Evolutionary conservation across 2,888 invertebrate species (phyloP), one percentile per base, ranked within the genome.

Genomic region (Drosophila picticornis): DNA sequence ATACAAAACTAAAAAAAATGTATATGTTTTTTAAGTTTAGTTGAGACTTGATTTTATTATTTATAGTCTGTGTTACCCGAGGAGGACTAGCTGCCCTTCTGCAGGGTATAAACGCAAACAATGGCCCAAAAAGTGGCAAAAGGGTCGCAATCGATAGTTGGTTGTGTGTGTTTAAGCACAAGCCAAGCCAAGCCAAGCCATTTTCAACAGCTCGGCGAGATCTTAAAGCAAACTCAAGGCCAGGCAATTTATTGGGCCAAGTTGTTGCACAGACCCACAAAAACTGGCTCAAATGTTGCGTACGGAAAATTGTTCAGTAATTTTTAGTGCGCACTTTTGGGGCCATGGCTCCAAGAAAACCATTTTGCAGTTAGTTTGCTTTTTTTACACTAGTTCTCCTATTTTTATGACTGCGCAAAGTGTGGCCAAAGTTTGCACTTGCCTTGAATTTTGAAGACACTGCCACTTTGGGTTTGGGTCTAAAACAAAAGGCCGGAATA

Each of bases 291-390:
- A 80, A 84, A 82, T 77, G 77, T 80, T 80, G 79, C 76, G 79
- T 79, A 83, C 77, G 64, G 72, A 84, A 77, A 85, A 25, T 9
- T 25, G 25, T 85, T 75, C 74, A 75, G 76, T 79, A 84, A 85
- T 81, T 85, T 84, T 84, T 76, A 73, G 75, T 73, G 76, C 70
- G 66, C 84, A 84, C 25, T 46, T 76, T 80, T 67, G 72, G 83
- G 83, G 72, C 68, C 83, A 79, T n/a, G 67, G 61, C 13, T 22
- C 34, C 40, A 6, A 57, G 63, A 53, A 81, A 84, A 82, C 80
- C 84, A 82, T 87, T 85, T 85, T 83, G 83, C 85, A 87, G 87
- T 87, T 87, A 87, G 84, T 85, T 85, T 81, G 74, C 65, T 61
- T 61, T 51, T 63, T 64, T 83, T 84, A 80, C 80, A 80, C 72